Conservation (phyloP, 2,888 invertebrate genomes). For the Torymus aiolomorphi region DNA sequence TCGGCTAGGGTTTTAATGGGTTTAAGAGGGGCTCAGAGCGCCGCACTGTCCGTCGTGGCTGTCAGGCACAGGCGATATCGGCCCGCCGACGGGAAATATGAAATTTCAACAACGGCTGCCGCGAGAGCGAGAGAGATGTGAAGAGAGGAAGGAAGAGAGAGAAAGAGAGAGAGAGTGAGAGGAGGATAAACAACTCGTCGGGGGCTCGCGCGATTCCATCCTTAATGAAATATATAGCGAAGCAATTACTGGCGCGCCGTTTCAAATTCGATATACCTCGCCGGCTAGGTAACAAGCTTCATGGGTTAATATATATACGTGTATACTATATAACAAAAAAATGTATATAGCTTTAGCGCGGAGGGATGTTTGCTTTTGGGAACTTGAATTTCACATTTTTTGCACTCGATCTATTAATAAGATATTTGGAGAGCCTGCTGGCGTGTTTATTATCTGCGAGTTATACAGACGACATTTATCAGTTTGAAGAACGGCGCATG, state of each 20-base stretch:
- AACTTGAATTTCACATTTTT: too few relatives aligned
- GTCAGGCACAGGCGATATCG: constrained; percentile 58
- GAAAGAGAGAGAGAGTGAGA: not conserved
- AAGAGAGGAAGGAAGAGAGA: not conserved
- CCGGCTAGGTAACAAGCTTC: constrained; percentile 27
- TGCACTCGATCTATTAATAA: too few relatives aligned
- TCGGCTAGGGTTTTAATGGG: constrained; percentile 53
- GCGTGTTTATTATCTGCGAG: too few relatives aligned
- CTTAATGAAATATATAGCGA: constrained; percentile 46
- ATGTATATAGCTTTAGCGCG: too few relatives aligned
- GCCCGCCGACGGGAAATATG: constrained; percentile 58
- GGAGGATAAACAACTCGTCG: constrained; percentile 34
- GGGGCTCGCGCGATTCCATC: not conserved
- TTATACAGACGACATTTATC: too few relatives aligned
- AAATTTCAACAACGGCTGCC: constrained; percentile 59
- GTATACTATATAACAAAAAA: too few relatives aligned
- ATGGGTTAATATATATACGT: too few relatives aligned
- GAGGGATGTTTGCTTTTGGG: too few relatives aligned
- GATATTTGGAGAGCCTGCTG: too few relatives aligned
- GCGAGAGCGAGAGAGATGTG: not conserved
- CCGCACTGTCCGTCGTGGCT: constrained; percentile 55
- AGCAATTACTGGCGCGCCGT: constrained; percentile 45
- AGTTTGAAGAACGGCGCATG: too few relatives aligned
- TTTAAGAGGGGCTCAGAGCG: constrained; percentile 57
- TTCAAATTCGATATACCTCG: constrained; percentile 32